Evolutionary conservation across 2,797 vertebrate genomes (phyloP).

Genomic region (Phoxinus dragarum): DNA sequence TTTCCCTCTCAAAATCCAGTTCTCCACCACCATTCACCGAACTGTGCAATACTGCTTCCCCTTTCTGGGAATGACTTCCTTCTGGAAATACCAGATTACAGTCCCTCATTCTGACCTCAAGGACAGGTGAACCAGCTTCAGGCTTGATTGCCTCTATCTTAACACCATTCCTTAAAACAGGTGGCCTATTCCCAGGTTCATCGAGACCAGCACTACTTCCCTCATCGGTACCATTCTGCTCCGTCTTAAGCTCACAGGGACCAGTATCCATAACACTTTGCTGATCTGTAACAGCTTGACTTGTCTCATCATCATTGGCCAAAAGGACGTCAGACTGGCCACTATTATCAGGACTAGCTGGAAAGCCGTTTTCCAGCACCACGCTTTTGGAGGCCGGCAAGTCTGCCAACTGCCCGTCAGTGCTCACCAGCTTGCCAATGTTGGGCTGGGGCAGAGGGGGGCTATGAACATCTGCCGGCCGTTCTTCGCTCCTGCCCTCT

Average conservation of each 20-base stretch:
- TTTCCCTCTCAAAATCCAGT: constrained; percentile 30
- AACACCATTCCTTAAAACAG: constrained; percentile 47
- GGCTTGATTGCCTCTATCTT: constrained; percentile 44
- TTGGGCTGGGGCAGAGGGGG: constrained; percentile 81
- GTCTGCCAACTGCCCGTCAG: constrained; percentile 80
- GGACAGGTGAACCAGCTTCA: background rate
- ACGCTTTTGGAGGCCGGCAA: constrained; percentile 68
- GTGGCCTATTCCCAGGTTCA: constrained; percentile 51
- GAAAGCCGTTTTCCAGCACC: constrained; percentile 70
- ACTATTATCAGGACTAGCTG: constrained; percentile 60
- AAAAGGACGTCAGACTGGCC: constrained; percentile 51
- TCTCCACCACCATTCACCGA: constrained; percentile 44
- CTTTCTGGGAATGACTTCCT: constrained; percentile 6
- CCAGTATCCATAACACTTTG: constrained; percentile 49
- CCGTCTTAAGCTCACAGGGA: constrained; percentile 45
- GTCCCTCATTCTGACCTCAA: constrained; percentile 33
- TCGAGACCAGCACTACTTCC: constrained; percentile 53
- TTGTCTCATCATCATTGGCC: constrained; percentile 12
- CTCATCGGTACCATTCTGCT: constrained; percentile 28
- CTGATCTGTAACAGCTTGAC: constrained; percentile 43
- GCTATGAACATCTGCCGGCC: constrained; percentile 79
- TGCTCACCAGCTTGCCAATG: constrained; percentile 82
- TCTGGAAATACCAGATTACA: constrained; percentile 30
- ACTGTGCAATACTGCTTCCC: constrained; percentile 22
- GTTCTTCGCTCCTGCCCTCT: constrained; percentile 83